Evolutionary conservation across 2,797 vertebrate species (phyloP).

Genomic region (Potorous gilbertii): DNA sequence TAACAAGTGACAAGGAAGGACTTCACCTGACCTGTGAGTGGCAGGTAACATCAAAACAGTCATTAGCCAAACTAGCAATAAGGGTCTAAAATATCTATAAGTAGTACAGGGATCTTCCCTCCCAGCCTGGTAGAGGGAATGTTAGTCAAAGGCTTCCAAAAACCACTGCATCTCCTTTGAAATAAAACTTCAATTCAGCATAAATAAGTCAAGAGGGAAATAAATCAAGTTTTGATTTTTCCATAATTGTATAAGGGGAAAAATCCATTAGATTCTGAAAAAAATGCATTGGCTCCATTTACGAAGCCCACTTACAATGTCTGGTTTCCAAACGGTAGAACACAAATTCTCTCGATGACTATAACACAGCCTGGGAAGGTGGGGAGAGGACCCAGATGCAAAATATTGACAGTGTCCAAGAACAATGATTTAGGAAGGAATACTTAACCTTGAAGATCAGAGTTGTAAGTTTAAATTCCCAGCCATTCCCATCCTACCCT

Average conservation of each 20-base stretch:
- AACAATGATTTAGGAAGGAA: slow-evolving; percentile 49
- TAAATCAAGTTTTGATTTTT: slow-evolving; percentile 60
- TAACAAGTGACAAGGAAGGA: slow-evolving; percentile 20
- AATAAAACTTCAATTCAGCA: slow-evolving; percentile 5
- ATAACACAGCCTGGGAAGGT: slow-evolving; percentile 34
- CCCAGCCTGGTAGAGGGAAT: neutral
- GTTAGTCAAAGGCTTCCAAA: slow-evolving; percentile 4
- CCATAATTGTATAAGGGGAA: slow-evolving; percentile 48
- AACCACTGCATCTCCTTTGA: slow-evolving; percentile 25
- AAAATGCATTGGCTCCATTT: slow-evolving; percentile 48
- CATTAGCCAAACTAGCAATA: neutral
- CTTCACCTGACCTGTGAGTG: slow-evolving; percentile 16
- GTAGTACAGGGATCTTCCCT: neutral
- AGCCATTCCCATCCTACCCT: neutral
- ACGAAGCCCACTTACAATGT: slow-evolving; percentile 31
- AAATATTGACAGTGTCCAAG: slow-evolving; percentile 55
- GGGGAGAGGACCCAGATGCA: slow-evolving; percentile 17
- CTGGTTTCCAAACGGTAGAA: slow-evolving; percentile 16
- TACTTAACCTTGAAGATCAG: slow-evolving; percentile 33
- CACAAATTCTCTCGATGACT: slow-evolving; percentile 29
- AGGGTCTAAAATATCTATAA: slow-evolving; percentile 22
- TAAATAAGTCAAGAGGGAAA: slow-evolving; percentile 41
- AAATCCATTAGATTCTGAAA: slow-evolving; percentile 40
- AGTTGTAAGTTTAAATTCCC: neutral
- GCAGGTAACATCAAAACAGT: slow-evolving; percentile 34